Evolutionary conservation across 1,140 invertebrate genomes (phyloP).

Genomic region (Listronotus bonariensis): DNA sequence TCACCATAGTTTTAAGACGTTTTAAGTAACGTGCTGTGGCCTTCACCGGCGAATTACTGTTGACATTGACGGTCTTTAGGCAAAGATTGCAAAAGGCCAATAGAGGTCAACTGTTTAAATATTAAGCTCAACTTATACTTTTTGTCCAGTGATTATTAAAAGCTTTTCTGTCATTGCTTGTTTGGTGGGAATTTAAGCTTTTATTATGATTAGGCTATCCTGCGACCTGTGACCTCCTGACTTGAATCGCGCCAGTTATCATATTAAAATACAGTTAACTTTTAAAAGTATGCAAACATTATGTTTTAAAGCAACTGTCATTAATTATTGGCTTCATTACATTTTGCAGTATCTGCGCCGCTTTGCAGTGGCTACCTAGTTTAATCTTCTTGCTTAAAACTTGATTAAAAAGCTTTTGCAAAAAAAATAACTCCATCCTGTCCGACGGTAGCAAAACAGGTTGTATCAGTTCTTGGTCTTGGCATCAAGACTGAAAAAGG

Average conservation of each 20-base stretch:
- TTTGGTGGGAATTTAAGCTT: conserved; percentile 2
- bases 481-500: conserved; percentile 42
- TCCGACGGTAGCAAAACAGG: conserved; percentile 48
- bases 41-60: conserved; percentile 55
- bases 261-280: conserved; percentile 3
- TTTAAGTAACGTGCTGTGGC: conserved; percentile 52
- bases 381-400: conserved; percentile 19
- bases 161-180: conserved; percentile 1
- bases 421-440: conserved; percentile 36
- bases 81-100: conserved; percentile 55
- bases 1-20: conserved; percentile 15
- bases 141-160: background rate
- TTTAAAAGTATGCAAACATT: background rate
- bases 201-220: conserved; percentile 20
- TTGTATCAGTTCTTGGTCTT: conserved; percentile 46
- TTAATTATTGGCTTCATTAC: background rate
- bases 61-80: conserved; percentile 55
- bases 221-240: conserved; percentile 46
- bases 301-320: background rate
- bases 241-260: conserved; percentile 34
- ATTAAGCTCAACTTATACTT: conserved; percentile 39
- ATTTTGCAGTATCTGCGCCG: background rate
- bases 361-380: background rate
- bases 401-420: conserved; percentile 14
- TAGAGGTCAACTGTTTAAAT: conserved; percentile 53